Base-by-base conservation (phyloP, 1,140 invertebrate genomes). In the Mactra quadrangularis region DNA sequence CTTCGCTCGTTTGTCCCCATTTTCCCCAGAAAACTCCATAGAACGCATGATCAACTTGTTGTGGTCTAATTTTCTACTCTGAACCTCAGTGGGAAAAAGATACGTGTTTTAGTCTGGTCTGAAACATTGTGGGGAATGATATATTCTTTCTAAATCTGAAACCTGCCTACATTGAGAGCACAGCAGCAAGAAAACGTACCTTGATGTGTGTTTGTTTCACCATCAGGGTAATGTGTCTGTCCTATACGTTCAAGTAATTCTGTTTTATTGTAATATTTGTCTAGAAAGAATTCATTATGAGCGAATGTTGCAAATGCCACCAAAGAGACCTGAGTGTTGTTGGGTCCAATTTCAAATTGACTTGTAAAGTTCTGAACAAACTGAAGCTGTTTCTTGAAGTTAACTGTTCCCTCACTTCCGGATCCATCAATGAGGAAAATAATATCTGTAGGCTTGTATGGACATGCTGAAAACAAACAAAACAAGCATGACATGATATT, bases 391-490 rank as follows among this genome's bases (percentile, higher is more conserved):
- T 78, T 86, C 41, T 78, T 41, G 71, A 88, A 90, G 50, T 90
- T 87, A 4, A 7, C 6, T 11, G 22, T 3, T 31, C 86, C 85
- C 41, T 86, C 85, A 50, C 84, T 87, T 7, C 79, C 70, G 0
- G 89, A 90, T 0, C 83, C 74, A 55, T 90, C 89, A 35, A 90
- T 66, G 0, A 89, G 60, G 45, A 90, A 90, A n/a, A 88, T 83
- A 0, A 90, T 68, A 71, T 90, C 89, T 0, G 70, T 78, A 7
- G 83, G 83, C 19, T 79, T 60, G 27, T 38, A 60, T 59, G 74
- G 70, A 50, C 82, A 68, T 2, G 57, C 68, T 84, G 72, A 25
- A 66, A 38, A 52, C 25, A 57, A n/a, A 62, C 47, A 35, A 13
- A 57, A 57, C 7, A 50, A 13, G 47, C n/a, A n/a, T n/a, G n/a